Evolutionary conservation across 2,888 invertebrate genomes (phyloP).

Genomic region (Stenurella melanura): DNA sequence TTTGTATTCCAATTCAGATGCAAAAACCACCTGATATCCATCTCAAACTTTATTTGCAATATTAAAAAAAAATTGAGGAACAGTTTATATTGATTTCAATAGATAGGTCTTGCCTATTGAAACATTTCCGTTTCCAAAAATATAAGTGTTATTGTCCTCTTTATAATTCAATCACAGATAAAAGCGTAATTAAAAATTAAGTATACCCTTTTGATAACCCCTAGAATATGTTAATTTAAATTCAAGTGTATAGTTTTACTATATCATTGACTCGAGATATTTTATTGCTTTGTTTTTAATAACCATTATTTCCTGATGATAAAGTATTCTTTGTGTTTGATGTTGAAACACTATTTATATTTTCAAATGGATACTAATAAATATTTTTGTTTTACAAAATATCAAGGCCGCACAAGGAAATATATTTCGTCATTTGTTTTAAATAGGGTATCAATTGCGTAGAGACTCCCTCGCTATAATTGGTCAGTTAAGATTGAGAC

Average conservation of each 20-base stretch:
- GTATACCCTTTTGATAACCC: constrained; percentile 25
- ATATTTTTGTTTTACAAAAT: too few species aligned
- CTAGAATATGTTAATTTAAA: not conserved
- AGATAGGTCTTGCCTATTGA: too few species aligned
- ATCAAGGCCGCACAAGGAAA: too few species aligned
- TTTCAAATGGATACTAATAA: not conserved
- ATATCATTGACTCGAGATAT: constrained; percentile 1
- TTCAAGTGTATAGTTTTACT: constrained; percentile 20
- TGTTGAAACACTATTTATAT: constrained; percentile 15
- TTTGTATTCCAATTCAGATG: too few species aligned
- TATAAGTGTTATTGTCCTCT: constrained; percentile 7
- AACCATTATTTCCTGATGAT: constrained; percentile 31
- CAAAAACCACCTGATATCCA: too few species aligned
- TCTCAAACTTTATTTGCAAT: too few species aligned
- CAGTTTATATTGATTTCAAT: not conserved
- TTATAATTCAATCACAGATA: constrained; percentile 2
- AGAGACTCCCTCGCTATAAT: too few species aligned
- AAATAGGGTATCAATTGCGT: not conserved
- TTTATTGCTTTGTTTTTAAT: constrained; percentile 30
- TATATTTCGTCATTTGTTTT: constrained; percentile 2
- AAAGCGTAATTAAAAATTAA: constrained; percentile 1
- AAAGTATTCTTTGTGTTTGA: constrained; percentile 24
- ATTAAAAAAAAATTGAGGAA: too few species aligned
- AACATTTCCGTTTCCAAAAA: not conserved
- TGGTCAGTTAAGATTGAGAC: too few species aligned